phyloP scores from a whole-genome alignment of 2,888 invertebrate species.

The Eucera pruinosa region DNA sequence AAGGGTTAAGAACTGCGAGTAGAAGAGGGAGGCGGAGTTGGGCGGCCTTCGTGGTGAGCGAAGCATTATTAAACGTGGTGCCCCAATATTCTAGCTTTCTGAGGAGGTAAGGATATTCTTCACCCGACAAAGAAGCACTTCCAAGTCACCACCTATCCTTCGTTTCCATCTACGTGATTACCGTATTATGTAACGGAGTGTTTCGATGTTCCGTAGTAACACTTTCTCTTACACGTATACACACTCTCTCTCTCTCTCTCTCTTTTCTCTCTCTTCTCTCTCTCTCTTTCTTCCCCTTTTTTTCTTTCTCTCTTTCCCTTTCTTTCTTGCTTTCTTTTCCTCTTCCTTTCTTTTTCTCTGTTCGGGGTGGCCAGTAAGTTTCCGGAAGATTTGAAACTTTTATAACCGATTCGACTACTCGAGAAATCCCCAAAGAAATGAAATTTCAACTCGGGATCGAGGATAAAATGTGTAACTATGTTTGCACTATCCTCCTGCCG shows the following conservation, averaged over 20 bases:
- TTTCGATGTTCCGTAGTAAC: slow-evolving; percentile 78
- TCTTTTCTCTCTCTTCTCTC: slow-evolving; percentile 38
- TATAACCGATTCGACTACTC: background rate
- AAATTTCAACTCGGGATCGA: background rate
- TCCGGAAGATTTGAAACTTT: background rate
- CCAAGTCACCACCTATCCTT: slow-evolving; percentile 79
- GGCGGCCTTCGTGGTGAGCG: slow-evolving; percentile 70
- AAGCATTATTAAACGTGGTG: slow-evolving; percentile 82
- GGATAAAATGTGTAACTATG: slow-evolving; percentile 9
- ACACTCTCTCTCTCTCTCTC: slow-evolving; percentile 42
- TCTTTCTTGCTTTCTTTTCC: slow-evolving; percentile 43
- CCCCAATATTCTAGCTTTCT: slow-evolving; percentile 84
- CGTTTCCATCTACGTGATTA: slow-evolving; percentile 78
- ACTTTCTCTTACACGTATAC: slow-evolving; percentile 62
- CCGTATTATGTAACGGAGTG: slow-evolving; percentile 77
- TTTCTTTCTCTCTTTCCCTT: slow-evolving; percentile 41
- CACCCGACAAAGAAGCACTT: slow-evolving; percentile 82
- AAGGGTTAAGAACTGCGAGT: slow-evolving; percentile 21
- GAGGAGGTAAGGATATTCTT: slow-evolving; percentile 84
- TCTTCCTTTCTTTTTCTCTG: slow-evolving; percentile 48
- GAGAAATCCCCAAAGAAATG: background rate
- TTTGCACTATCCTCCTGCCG: background rate
- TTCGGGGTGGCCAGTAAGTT: slow-evolving; percentile 37
- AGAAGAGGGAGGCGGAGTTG: slow-evolving; percentile 52
- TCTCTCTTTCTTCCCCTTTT: slow-evolving; percentile 49